These are phyloP conservation scores for Neocrepidodera transversa DNA, from an alignment of 2,888 invertebrate genomes.

Conservation along the genomic window DNA sequence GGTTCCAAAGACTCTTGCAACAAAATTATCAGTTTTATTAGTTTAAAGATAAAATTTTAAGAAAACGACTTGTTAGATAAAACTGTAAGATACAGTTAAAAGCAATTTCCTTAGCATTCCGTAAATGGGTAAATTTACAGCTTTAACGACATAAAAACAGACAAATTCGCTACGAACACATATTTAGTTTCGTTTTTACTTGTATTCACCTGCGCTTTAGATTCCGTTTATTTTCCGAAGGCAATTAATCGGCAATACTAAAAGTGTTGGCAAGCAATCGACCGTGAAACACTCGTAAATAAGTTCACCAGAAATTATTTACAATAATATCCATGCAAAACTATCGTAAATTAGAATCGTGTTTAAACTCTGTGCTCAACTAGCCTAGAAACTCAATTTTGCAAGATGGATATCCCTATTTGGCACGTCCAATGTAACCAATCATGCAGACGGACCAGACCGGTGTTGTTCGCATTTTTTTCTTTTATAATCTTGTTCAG, in stretches of 20 bases:
- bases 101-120: not conserved
- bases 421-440: conserved; percentile 27
- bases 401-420: conserved; percentile 29
- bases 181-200: not conserved
- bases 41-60: too few relatives aligned
- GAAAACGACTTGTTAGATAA: not conserved
- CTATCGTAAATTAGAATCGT: conserved; percentile 40
- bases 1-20: too few relatives aligned
- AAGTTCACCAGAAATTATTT: conserved; percentile 35
- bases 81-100: not conserved
- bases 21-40: too few relatives aligned
- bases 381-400: conserved; percentile 39
- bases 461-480: too few relatives aligned
- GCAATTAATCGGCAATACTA: conserved; percentile 29
- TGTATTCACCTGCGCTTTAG: conserved; percentile 1
- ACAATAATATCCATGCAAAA: conserved; percentile 37
- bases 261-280: conserved; percentile 33
- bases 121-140: not conserved
- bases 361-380: conserved; percentile 35
- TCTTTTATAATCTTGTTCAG: too few relatives aligned
- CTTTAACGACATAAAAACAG: not conserved
- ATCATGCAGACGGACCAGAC: conserved; percentile 24
- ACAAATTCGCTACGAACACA: not conserved
- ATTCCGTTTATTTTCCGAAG: conserved; percentile 2
- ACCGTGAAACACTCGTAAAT: conserved; percentile 36